A percentile compares a stretch with the other conserved stretches of the same genome.
These are phyloP conservation scores for Penelope pileata DNA, from an alignment of 2,113 vertebrate species.

Conservation along the genomic window DNA sequence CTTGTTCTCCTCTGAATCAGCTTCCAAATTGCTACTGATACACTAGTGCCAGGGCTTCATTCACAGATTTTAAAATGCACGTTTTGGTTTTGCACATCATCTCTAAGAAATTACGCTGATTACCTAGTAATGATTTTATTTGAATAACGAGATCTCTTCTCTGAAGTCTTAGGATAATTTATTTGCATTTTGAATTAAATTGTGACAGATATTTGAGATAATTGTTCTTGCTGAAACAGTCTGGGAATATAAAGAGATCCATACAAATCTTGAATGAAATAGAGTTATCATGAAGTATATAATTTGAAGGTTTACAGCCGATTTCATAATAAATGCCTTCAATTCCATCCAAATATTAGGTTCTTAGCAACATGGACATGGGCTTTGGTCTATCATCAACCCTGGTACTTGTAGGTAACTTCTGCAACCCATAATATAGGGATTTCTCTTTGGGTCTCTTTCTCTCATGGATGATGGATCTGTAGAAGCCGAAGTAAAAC, in stretches of 20 bases:
- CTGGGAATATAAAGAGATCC: constrained; percentile 9
- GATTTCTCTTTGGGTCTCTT: not conserved
- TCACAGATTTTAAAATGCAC: not conserved
- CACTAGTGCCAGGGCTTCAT: not conserved
- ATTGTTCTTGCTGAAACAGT: not conserved
- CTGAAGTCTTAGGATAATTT: constrained; percentile 20
- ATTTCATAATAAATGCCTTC: not conserved
- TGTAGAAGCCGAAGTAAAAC: not conserved
- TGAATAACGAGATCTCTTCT: constrained; percentile 12
- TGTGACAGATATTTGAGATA: constrained; percentile 23
- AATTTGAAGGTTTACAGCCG: not conserved
- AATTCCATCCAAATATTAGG: not conserved
- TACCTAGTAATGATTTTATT: constrained; percentile 35
- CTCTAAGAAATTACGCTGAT: not conserved
- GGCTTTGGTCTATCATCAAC: not conserved
- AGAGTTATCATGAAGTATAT: not conserved
- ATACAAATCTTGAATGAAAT: not conserved
- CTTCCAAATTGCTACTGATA: not conserved
- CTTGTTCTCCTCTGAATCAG: not conserved
- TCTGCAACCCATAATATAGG: not conserved
- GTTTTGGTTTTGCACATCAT: not conserved
- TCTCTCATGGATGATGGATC: not conserved
- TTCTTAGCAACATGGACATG: not conserved
- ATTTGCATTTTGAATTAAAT: constrained; percentile 50
- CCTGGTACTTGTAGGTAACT: not conserved